Base-by-base conservation (phyloP, 2,888 invertebrate species). In the Campoplex capitator region DNA sequence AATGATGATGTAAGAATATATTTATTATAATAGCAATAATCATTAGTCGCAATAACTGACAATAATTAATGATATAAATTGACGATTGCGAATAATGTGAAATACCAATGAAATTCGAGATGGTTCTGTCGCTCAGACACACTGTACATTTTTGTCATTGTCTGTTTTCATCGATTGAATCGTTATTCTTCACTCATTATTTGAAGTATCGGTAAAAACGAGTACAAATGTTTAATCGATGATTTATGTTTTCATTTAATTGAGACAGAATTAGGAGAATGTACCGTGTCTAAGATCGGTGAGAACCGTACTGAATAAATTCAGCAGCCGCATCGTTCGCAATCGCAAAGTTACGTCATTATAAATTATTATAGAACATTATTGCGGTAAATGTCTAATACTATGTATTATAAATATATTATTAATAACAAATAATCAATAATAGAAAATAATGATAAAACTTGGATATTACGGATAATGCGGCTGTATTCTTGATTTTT, bases 1-100 rank as follows among this genome's bases (percentile, higher is more conserved):
- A 80, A 89, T 90, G 84, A 90, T 91, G 92, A 91, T 92, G 91
- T 90, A 92, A 92, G 92, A 92, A 92, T 92, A 92, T 92, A 92
- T 92, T 90, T 91, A 88, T 90, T 90, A 89, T 89, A 87, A 83
- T 87, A 78, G 83, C 80, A 89, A 89, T 89, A 83, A 87, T 87
- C 58, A 86, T 84, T 86, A 62, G 76, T 88, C 73, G 76, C 70
- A 73, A 88, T 85, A 56, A 83, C 42, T 42, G 56, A 79, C 71
- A 83, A 86, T 86, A 68, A 84, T 84, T 70, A 76, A 80, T 78
- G 76, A 71, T 71, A 84, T 74, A 85, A 83, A 77, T 73, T 73
- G 67, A 28, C 73, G 76, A 80, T 83, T 79, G 70, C 42, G 54
- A 56, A 84, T 78, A 82, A 79, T 84, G 68, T 75, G 74, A 32